These are phyloP conservation scores for Pogonomyrmex barbatus DNA, from an alignment of 1,140 invertebrate genomes.

Conservation along the genomic window DNA sequence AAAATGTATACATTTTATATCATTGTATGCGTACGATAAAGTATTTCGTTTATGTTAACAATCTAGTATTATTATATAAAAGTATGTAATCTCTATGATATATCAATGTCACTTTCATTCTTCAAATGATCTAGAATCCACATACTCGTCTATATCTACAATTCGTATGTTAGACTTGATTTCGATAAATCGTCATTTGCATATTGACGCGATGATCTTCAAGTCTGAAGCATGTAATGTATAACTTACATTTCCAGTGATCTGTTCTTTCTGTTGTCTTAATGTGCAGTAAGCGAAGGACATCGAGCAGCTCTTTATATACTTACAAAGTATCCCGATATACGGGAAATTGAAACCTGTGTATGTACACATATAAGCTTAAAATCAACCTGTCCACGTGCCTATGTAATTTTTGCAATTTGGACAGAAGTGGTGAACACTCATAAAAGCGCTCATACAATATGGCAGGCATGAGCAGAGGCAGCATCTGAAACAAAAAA, in stretches of 20 bases:
- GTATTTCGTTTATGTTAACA: not conserved
- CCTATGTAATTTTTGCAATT: constrained; percentile 86
- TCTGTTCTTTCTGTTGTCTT: constrained; percentile 25
- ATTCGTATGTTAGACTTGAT: not conserved
- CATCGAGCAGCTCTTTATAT: constrained; percentile 45
- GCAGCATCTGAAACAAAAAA: constrained; percentile 83
- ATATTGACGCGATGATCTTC: not conserved
- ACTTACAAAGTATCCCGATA: constrained; percentile 45
- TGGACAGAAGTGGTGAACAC: constrained; percentile 85
- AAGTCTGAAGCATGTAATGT: not conserved
- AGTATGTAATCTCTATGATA: not conserved
- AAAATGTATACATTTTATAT: too few species aligned
- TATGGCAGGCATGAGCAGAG: constrained; percentile 86
- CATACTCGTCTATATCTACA: constrained; percentile 1
- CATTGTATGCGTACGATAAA: not conserved
- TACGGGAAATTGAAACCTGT: constrained; percentile 22
- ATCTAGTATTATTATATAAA: constrained; percentile 33
- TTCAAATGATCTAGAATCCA: not conserved
- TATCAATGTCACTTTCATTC: constrained; percentile 4
- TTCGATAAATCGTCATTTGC: constrained; percentile 6
- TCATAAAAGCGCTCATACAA: constrained; percentile 85
- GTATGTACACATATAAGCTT: not conserved
- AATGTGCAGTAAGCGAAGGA: constrained; percentile 45
- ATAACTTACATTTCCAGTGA: constrained; percentile 27
- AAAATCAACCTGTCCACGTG: constrained; percentile 84